phyloP scores from a whole-genome alignment of 2,888 invertebrate genomes.

The Euplagia quadripunctaria region DNA sequence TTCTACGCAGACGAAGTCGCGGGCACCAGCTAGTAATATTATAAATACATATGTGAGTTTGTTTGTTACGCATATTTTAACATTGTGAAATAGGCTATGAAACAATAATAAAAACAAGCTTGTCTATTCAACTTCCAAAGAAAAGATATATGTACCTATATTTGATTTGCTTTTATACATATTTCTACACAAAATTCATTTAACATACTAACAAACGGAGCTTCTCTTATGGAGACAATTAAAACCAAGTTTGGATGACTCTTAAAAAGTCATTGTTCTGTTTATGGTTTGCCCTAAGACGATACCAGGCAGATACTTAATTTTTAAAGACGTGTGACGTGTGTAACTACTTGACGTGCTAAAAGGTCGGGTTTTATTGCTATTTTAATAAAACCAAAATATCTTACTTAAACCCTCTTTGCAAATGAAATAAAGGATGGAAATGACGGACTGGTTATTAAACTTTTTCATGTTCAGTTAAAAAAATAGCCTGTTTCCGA shows the following conservation, averaged over 20 bases:
- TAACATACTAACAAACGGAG: slow-evolving; percentile 1
- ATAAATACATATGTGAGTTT: too few relatives aligned
- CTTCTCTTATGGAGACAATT: slow-evolving; percentile 42
- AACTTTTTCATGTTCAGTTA: background rate
- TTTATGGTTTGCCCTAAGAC: slow-evolving; percentile 68
- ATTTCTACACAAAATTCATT: background rate
- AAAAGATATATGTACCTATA: too few relatives aligned
- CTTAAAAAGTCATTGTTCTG: slow-evolving; percentile 66
- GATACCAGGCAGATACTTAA: slow-evolving; percentile 57
- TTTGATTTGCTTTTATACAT: too few relatives aligned
- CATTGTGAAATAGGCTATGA: too few relatives aligned
- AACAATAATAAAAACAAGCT: too few relatives aligned
- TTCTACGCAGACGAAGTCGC: too few relatives aligned
- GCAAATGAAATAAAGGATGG: background rate
- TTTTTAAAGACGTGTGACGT: slow-evolving; percentile 36
- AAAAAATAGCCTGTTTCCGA: background rate
- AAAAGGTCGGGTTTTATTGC: slow-evolving; percentile 4
- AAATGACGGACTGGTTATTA: background rate
- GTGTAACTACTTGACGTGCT: slow-evolving; percentile 9
- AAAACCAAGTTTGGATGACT: slow-evolving; percentile 47
- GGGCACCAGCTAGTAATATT: too few relatives aligned
- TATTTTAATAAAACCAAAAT: background rate
- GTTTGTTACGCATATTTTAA: too few relatives aligned
- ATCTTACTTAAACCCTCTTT: background rate
- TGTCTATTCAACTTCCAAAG: too few relatives aligned